Conservation (phyloP, 1,140 invertebrate species). For the Meloidogyne hapla region DNA sequence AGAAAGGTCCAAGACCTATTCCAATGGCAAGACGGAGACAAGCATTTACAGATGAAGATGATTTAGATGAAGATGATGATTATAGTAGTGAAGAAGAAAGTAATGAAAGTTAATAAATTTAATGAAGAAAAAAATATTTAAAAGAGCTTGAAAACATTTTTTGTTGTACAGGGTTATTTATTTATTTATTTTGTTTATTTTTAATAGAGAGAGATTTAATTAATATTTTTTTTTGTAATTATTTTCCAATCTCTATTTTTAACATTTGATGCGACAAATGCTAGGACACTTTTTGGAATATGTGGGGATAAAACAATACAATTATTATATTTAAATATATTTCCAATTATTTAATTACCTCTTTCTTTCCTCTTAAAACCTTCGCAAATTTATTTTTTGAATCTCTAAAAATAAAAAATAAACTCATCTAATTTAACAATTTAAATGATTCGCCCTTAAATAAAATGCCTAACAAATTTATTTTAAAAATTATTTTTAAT, state of each 20-base stretch:
- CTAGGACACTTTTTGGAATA: too few species aligned
- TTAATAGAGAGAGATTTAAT: too few species aligned
- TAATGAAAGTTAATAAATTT: slow-evolving; percentile 10
- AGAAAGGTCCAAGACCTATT: not conserved
- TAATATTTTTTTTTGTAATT: too few species aligned
- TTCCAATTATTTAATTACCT: not conserved
- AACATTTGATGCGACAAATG: too few species aligned
- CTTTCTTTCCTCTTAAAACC: not conserved
- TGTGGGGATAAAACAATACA: too few species aligned
- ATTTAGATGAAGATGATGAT: not conserved
- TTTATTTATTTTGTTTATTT: not conserved
- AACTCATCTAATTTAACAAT: not conserved
- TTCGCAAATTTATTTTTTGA: not conserved
- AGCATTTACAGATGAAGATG: slow-evolving; percentile 28
- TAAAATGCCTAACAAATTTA: too few species aligned
- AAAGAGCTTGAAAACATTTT: not conserved
- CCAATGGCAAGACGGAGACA: slow-evolving; percentile 18
- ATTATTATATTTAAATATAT: too few species aligned
- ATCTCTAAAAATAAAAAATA: not conserved
- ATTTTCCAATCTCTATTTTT: too few species aligned
- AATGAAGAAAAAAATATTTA: not conserved
- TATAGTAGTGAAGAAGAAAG: slow-evolving; percentile 18
- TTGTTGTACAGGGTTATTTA: not conserved
- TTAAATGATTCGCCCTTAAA: not conserved
- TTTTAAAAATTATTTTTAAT: too few species aligned